phyloP scores from a whole-genome alignment of 2,113 vertebrate genomes.

The Astur gentilis region DNA sequence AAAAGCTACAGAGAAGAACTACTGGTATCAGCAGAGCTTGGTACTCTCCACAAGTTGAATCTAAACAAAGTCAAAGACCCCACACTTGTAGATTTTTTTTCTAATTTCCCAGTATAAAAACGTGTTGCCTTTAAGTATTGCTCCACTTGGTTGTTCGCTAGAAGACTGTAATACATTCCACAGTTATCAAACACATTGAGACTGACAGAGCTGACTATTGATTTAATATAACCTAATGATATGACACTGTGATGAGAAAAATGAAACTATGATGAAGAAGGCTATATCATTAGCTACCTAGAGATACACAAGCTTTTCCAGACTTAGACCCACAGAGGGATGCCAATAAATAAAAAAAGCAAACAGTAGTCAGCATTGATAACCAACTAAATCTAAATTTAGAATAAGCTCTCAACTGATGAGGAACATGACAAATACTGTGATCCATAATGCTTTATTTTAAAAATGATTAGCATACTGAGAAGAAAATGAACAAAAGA shows the following conservation, averaged over 20 bases:
- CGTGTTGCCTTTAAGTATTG: background rate
- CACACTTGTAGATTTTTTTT: background rate
- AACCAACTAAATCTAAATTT: background rate
- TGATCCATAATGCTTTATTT: background rate
- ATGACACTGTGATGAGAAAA: background rate
- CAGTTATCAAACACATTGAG: background rate
- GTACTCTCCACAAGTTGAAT: background rate
- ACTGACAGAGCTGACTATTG: background rate
- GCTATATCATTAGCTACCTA: background rate
- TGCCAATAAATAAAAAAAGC: background rate
- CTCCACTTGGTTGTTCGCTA: background rate
- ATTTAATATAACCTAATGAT: background rate
- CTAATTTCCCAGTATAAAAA: background rate
- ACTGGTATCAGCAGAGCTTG: background rate
- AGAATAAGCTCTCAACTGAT: background rate
- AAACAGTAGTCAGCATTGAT: background rate
- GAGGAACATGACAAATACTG: background rate
- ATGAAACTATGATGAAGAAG: background rate
- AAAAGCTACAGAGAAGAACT: background rate
- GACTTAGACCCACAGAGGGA: background rate
- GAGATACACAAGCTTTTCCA: background rate
- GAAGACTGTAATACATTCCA: background rate
- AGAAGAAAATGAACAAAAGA: background rate
- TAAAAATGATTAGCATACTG: background rate
- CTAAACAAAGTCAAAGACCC: background rate